Evolutionary conservation across 2,113 vertebrate species (phyloP).

Genomic region (Narcine bancroftii): DNA sequence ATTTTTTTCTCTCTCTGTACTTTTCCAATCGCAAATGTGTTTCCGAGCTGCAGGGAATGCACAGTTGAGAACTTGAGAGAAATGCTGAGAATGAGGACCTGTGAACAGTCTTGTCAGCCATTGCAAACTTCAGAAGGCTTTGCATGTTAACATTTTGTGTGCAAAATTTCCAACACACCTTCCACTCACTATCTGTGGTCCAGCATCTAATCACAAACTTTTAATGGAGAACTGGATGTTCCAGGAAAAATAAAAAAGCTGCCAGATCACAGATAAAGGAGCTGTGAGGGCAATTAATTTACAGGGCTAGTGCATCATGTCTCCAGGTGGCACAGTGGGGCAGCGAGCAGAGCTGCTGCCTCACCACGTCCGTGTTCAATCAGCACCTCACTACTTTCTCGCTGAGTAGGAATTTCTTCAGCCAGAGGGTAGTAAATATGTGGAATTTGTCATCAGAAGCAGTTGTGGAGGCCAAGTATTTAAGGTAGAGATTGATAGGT

Average conservation of each 20-base stretch:
- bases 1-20: conserved; percentile 12
- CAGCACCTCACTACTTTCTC: no score
- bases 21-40: conserved; percentile 28
- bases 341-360: no score
- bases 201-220: not conserved
- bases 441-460: no score
- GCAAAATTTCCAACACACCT: not conserved
- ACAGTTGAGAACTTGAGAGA: not conserved
- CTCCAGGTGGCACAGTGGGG: no score
- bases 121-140: not conserved
- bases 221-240: not conserved
- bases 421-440: no score
- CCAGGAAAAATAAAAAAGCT: not conserved
- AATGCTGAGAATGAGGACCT: conserved; percentile 9
- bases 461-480: no score
- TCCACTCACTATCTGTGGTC: no score
- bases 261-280: not conserved
- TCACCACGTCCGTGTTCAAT: no score
- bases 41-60: conserved; percentile 1
- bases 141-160: not conserved
- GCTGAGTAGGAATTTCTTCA: no score
- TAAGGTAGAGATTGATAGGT: no score
- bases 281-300: not conserved
- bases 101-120: not conserved
- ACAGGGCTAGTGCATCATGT: no score